These are phyloP conservation scores for Himalopsyche anomala DNA, from an alignment of 2,888 invertebrate species.

Conservation along the genomic window DNA sequence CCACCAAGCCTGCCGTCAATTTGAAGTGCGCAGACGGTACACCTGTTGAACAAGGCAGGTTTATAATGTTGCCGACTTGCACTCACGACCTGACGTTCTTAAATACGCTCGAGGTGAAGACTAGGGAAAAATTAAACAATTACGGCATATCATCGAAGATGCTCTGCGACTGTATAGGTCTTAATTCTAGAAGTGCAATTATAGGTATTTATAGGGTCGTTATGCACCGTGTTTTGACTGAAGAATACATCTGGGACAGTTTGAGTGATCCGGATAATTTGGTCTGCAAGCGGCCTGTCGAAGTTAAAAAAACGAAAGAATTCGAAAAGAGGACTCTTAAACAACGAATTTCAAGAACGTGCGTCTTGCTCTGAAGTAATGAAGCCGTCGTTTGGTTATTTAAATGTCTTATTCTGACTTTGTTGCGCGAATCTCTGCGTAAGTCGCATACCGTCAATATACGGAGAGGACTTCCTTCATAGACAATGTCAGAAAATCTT, in stretches of 20 bases:
- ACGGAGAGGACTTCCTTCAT: not conserved
- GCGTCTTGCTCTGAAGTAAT: slow-evolving; percentile 62
- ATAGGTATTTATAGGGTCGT: slow-evolving; percentile 85
- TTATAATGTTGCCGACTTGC: slow-evolving; percentile 72
- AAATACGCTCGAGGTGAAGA: slow-evolving; percentile 74
- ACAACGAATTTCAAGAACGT: slow-evolving; percentile 64
- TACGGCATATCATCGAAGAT: slow-evolving; percentile 79
- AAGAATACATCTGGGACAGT: slow-evolving; percentile 66
- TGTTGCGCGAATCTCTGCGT: not conserved
- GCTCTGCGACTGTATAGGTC: slow-evolving; percentile 75
- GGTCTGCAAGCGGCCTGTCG: slow-evolving; percentile 51
- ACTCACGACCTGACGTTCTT: slow-evolving; percentile 70
- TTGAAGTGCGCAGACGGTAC: slow-evolving; percentile 69
- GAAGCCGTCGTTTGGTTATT: not conserved
- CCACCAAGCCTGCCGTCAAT: slow-evolving; percentile 68
- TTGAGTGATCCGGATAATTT: slow-evolving; percentile 62
- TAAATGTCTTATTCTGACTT: not conserved
- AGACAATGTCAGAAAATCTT: not conserved
- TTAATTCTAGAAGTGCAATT: slow-evolving; percentile 80
- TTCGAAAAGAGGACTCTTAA: slow-evolving; percentile 61
- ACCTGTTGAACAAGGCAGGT: slow-evolving; percentile 71
- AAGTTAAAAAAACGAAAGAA: slow-evolving; percentile 52
- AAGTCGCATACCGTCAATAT: not conserved
- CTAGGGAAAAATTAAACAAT: slow-evolving; percentile 75
- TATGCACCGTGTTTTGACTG: slow-evolving; percentile 74